These are phyloP conservation scores for Harpalus rufipes DNA, from an alignment of 2,888 invertebrate species.

Conservation along the genomic window DNA sequence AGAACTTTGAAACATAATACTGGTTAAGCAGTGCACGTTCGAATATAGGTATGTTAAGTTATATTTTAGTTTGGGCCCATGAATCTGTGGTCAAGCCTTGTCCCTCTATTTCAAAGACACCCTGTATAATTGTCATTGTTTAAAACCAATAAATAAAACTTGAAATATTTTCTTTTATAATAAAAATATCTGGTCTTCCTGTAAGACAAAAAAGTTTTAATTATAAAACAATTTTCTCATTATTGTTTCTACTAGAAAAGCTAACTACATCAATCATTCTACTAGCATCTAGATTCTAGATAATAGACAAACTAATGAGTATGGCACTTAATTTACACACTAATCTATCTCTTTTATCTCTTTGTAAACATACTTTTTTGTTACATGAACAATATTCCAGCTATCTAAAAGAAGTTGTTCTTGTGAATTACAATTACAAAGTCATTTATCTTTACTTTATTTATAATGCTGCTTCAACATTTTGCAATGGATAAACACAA, in stretches of 20 bases:
- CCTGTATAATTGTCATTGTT: no score
- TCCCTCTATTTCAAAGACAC: no score
- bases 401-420: background rate
- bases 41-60: no score
- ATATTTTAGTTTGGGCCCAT: no score
- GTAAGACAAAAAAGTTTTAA: background rate
- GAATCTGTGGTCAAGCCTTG: no score
- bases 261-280: conserved; percentile 15
- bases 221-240: conserved; percentile 19
- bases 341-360: conserved; percentile 17
- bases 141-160: no score
- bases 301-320: conserved; percentile 29
- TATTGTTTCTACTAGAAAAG: conserved; percentile 12
- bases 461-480: background rate
- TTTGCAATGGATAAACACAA: background rate
- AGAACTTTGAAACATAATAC: no score
- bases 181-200: no score
- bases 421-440: background rate
- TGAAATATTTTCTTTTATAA: no score
- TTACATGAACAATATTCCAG: background rate
- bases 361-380: conserved; percentile 13
- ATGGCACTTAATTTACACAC: conserved; percentile 12
- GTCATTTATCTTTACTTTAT: background rate
- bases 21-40: no score
- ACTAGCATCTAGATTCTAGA: background rate